Evolutionary conservation across 2,113 vertebrate species (phyloP).

Genomic region (Solenodon paradoxus): DNA sequence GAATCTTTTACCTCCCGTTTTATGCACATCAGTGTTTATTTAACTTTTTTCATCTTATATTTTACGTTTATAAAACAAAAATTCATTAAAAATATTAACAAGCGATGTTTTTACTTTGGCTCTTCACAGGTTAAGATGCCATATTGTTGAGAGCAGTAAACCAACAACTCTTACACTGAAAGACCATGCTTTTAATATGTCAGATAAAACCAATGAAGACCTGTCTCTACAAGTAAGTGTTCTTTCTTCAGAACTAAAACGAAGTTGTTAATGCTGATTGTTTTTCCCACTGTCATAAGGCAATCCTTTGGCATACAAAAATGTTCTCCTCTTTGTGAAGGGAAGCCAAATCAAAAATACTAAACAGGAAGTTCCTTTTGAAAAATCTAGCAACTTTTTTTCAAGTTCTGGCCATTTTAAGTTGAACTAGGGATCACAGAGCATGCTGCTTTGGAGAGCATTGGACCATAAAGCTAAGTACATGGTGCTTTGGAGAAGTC

Average conservation of each 20-base stretch:
- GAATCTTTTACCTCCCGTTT: background rate
- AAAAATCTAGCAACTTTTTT: background rate
- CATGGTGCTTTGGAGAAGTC: no score
- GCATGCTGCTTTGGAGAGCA: background rate
- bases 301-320: background rate
- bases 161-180: slow-evolving; percentile 81
- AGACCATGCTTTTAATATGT: slow-evolving; percentile 79
- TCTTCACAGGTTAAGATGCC: slow-evolving; percentile 90
- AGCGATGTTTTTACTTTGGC: background rate
- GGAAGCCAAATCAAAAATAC: background rate
- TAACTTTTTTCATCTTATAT: background rate
- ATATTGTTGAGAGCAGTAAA: slow-evolving; percentile 88
- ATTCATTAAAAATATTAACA: background rate
- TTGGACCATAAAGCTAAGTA: no score
- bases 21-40: background rate
- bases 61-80: background rate
- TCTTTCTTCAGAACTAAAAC: background rate
- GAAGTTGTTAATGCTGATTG: background rate
- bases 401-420: background rate
- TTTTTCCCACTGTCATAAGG: background rate
- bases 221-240: slow-evolving; percentile 86
- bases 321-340: background rate
- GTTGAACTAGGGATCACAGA: background rate
- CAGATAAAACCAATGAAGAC: slow-evolving; percentile 85
- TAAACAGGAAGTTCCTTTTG: background rate